These are phyloP conservation scores for Suricata suricatta DNA, from an alignment of 2,113 vertebrate genomes.

Conservation along the genomic window DNA sequence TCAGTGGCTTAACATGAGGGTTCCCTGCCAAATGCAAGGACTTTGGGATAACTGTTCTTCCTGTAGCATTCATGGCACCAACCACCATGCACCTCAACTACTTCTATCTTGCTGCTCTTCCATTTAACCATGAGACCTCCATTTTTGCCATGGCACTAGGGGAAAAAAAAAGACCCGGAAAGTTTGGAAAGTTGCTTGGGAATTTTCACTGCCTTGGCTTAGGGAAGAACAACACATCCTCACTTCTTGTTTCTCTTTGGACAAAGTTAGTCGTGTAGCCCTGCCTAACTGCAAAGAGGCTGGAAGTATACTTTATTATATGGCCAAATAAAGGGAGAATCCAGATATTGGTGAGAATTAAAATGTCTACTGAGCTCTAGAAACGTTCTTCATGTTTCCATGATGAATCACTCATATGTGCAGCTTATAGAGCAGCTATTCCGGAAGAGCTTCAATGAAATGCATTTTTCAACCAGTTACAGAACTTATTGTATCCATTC, in stretches of 20 bases:
- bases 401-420: not conserved
- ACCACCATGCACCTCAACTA: not conserved
- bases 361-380: not conserved
- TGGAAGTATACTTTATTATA: not conserved
- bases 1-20: not conserved
- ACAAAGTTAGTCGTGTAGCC: not conserved
- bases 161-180: not conserved
- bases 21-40: not conserved
- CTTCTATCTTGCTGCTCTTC: not conserved
- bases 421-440: not conserved
- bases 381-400: not conserved
- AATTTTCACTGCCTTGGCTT: not conserved
- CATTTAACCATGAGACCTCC: not conserved
- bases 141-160: not conserved
- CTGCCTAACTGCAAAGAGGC: not conserved
- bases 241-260: not conserved
- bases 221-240: not conserved
- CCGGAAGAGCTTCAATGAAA: not conserved
- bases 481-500: not conserved
- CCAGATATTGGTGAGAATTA: not conserved
- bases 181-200: not conserved
- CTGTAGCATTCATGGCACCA: not conserved
- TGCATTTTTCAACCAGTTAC: not conserved
- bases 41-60: not conserved
- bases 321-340: not conserved